Evolutionary conservation across 2,797 vertebrate species (phyloP).

Genomic region (Chromobotia macracanthus): DNA sequence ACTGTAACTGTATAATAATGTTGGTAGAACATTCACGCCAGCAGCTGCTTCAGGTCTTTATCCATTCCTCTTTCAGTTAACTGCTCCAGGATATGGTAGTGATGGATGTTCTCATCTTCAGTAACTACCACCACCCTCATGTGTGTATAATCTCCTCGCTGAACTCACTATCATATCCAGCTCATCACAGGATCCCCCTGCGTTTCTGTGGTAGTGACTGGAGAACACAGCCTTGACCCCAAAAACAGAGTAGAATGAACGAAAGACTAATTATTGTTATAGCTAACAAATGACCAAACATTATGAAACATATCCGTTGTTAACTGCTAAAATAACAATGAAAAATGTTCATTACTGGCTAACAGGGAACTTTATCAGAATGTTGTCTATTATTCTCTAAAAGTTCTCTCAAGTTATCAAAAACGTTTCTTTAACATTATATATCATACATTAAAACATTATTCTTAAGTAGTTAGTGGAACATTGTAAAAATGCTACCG

Average conservation of each 20-base stretch:
- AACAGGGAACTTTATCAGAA: no score
- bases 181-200: conserved; percentile 81
- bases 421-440: no score
- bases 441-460: no score
- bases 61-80: conserved; percentile 79
- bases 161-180: conserved; percentile 96
- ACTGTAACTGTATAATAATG: not conserved
- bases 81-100: conserved; percentile 86
- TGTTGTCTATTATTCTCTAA: no score
- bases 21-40: conserved; percentile 50
- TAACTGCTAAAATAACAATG: no score
- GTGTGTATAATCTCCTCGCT: conserved; percentile 86
- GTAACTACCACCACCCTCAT: conserved; percentile 91
- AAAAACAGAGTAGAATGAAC: no score
- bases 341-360: no score
- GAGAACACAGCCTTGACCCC: conserved; percentile 92
- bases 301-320: not conserved
- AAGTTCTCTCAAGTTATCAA: no score
- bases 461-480: no score
- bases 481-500: no score
- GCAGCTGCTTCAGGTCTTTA: conserved; percentile 80
- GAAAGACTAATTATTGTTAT: conserved; percentile 24
- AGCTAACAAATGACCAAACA: conserved; percentile 13
- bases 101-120: conserved; percentile 80
- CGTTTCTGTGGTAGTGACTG: conserved; percentile 93